These are phyloP conservation scores for Bothrops jararaca DNA, from an alignment of 2,113 vertebrate genomes.

Conservation along the genomic window DNA sequence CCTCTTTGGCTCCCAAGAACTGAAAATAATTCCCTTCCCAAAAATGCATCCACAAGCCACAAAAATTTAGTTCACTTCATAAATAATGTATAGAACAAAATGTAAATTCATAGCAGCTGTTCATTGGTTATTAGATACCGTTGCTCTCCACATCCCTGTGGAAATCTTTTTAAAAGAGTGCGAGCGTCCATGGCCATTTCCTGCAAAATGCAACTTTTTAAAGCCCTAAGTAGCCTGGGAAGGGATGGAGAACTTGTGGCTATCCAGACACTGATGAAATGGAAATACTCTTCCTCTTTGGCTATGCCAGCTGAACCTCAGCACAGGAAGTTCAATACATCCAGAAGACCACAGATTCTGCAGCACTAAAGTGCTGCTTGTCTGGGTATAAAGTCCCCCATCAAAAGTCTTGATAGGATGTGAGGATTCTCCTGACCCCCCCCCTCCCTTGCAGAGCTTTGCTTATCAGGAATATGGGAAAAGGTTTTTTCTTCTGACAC, in stretches of 20 bases:
- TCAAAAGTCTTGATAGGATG: not conserved
- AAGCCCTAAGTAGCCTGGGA: not conserved
- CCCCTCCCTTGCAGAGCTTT: not conserved
- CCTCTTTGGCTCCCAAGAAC: not conserved
- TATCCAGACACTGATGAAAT: not conserved
- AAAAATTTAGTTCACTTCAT: not conserved
- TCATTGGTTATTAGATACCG: not conserved
- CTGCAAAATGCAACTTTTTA: not conserved
- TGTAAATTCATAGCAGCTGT: not conserved
- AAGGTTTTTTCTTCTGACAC: not conserved
- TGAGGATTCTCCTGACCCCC: not conserved
- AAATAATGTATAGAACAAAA: not conserved
- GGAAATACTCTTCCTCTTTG: not conserved
- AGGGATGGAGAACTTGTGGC: not conserved
- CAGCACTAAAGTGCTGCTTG: not conserved
- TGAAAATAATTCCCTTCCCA: not conserved
- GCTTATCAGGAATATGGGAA: not conserved
- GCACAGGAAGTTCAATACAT: not conserved
- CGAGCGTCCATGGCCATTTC: not conserved
- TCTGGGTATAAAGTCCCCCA: not conserved
- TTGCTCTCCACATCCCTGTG: not conserved
- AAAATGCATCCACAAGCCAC: not conserved
- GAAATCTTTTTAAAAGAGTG: not conserved
- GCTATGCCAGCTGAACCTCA: not conserved
- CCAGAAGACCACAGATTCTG: not conserved